phyloP scores from a whole-genome alignment of 2,113 vertebrate species.

The Nothobranchius kuhntae region DNA sequence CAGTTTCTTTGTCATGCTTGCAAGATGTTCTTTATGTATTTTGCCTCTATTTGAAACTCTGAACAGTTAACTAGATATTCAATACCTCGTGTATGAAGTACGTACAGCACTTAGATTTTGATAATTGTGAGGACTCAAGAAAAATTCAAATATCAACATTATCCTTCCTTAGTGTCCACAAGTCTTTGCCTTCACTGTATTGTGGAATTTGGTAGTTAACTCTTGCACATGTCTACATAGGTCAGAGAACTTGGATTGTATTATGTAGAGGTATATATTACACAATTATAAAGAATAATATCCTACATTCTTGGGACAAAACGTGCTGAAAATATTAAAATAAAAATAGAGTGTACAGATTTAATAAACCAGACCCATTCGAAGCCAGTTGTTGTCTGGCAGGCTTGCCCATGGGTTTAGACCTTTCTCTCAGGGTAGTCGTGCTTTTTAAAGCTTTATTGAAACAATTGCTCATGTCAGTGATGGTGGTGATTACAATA shows the following conservation, averaged over 20 bases:
- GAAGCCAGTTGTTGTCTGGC: conserved; percentile 77
- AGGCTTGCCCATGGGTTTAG: conserved; percentile 80
- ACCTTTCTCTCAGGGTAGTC: conserved; percentile 84
- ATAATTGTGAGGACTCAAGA: conserved; percentile 73
- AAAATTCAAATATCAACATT: conserved; percentile 73
- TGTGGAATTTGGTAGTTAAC: conserved; percentile 80
- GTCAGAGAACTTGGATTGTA: conserved; percentile 81
- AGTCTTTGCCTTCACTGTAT: conserved; percentile 82
- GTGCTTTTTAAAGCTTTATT: conserved; percentile 81
- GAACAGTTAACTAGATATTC: conserved; percentile 73
- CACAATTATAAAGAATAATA: conserved; percentile 77
- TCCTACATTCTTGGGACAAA: conserved; percentile 79
- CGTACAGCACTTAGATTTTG: conserved; percentile 82
- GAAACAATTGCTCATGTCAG: conserved; percentile 74
- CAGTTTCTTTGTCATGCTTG: conserved; percentile 77
- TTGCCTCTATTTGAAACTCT: conserved; percentile 78
- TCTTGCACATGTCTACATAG: conserved; percentile 84
- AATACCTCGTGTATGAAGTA: conserved; percentile 80
- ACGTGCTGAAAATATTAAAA: conserved; percentile 81
- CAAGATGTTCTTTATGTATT: conserved; percentile 74
- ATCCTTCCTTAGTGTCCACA: conserved; percentile 78
- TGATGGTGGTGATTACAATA: conserved; percentile 59
- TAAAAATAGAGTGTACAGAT: conserved; percentile 83
- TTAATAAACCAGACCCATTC: conserved; percentile 81
- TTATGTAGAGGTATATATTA: conserved; percentile 82